A percentile compares a stretch with the other conserved stretches of the same genome.
phyloP scores from a whole-genome alignment of 2,113 vertebrate species.

The Dromaius novaehollandiae region DNA sequence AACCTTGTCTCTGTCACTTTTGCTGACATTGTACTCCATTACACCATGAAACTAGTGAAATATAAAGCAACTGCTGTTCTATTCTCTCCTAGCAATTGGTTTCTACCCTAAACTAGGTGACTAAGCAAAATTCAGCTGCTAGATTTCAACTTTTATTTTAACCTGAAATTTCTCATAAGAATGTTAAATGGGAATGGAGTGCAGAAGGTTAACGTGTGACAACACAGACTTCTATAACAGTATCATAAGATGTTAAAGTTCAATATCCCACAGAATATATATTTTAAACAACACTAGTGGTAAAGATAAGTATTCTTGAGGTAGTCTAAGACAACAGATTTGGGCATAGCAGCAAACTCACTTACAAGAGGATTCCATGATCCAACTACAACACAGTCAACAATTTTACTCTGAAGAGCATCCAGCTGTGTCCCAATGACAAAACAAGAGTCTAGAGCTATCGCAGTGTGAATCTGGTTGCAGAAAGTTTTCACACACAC shows the following conservation, averaged over 20 bases:
- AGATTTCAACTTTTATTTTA: neutral
- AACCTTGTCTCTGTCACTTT: neutral
- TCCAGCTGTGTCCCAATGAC: neutral
- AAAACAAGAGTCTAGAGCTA: neutral
- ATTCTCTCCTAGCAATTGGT: neutral
- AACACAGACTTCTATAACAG: neutral
- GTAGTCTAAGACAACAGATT: neutral
- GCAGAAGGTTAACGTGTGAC: neutral
- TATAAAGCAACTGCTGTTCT: neutral
- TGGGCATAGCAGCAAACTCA: neutral
- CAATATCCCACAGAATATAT: neutral
- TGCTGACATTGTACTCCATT: rapidly evolving
- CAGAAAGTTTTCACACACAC: neutral
- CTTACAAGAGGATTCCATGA: neutral
- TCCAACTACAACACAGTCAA: neutral
- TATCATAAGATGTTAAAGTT: neutral
- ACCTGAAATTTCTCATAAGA: neutral
- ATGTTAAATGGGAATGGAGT: neutral
- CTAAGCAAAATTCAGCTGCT: neutral
- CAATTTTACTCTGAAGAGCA: neutral
- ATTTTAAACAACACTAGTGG: neutral
- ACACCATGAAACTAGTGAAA: neutral
- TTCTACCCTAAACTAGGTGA: neutral
- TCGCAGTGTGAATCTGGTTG: neutral
- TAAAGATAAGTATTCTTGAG: neutral